These are phyloP conservation scores for Phylloscopus collybita DNA, from an alignment of 2,797 vertebrate species.

Conservation along the genomic window DNA sequence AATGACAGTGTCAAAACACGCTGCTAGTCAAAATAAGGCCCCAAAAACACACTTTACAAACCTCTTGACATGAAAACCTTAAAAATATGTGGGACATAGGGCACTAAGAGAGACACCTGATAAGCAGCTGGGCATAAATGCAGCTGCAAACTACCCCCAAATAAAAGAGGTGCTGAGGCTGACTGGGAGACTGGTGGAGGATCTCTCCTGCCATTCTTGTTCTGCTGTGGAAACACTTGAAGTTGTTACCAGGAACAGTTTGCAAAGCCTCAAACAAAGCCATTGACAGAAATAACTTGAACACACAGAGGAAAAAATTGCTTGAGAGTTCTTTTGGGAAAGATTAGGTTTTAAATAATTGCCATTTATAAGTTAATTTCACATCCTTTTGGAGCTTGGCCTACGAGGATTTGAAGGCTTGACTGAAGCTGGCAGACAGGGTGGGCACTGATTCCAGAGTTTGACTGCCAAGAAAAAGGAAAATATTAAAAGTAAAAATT, in stretches of 20 bases:
- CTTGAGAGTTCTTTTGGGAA: slow-evolving; percentile 42
- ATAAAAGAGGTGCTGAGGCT: not conserved
- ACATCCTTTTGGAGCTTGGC: slow-evolving; percentile 66
- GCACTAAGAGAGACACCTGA: not conserved
- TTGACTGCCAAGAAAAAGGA: slow-evolving; percentile 64
- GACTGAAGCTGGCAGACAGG: slow-evolving; percentile 41
- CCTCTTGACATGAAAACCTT: not conserved
- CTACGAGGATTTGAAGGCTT: slow-evolving; percentile 51
- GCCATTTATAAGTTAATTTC: slow-evolving; percentile 64
- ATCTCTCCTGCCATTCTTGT: not conserved
- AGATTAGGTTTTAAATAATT: slow-evolving; percentile 58
- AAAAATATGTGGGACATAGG: not conserved
- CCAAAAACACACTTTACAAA: not conserved
- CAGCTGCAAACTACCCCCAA: not conserved
- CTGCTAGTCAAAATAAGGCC: not conserved
- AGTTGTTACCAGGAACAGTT: not conserved
- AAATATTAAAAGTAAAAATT: slow-evolving; percentile 39
- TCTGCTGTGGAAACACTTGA: not conserved
- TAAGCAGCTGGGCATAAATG: not conserved
- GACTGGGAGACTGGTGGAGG: not conserved
- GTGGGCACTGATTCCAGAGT: slow-evolving; percentile 35
- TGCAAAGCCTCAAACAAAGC: slow-evolving; percentile 15
- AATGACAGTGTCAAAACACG: fast-evolving
- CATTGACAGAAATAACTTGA: slow-evolving; percentile 9
- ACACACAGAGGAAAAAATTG: slow-evolving; percentile 30